Percentiles rank a stretch among this genome's conserved stretches.
phyloP scores from a whole-genome alignment of 2,113 vertebrate genomes.

The Herpailurus yagouaroundi region DNA sequence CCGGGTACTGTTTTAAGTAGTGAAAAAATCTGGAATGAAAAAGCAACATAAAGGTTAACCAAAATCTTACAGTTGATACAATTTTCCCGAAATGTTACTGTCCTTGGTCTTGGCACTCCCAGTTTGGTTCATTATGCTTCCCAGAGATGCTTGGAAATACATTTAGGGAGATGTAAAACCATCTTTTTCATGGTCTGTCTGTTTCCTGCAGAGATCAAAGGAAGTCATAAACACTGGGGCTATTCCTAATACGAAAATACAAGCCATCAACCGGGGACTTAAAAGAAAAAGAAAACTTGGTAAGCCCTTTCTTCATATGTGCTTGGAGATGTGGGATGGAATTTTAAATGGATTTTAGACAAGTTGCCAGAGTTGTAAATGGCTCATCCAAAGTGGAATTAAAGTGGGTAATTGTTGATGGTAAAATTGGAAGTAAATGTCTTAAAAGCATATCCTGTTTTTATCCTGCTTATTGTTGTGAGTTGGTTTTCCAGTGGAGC shows the following conservation, averaged over 20 bases:
- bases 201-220: constrained; percentile 84
- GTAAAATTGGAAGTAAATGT: not conserved
- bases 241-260: constrained; percentile 81
- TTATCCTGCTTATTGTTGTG: not conserved
- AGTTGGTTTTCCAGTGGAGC: not conserved
- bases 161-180: not conserved
- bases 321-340: not conserved
- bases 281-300: constrained; percentile 79
- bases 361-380: not conserved
- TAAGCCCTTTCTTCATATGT: constrained; percentile 62
- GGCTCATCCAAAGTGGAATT: not conserved
- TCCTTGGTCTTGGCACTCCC: not conserved
- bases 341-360: not conserved
- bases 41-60: not conserved
- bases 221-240: constrained; percentile 77
- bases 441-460: not conserved
- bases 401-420: not conserved
- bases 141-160: not conserved
- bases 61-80: not conserved
- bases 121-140: not conserved
- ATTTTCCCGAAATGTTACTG: not conserved
- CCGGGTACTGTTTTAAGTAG: not conserved
- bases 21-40: not conserved
- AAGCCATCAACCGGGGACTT: constrained; percentile 81
- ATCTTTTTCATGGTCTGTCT: not conserved